Evolutionary conservation across 2,888 invertebrate genomes (phyloP), one percentile per base, ranked within the genome.

Genomic region (Cheilosia pagana): DNA sequence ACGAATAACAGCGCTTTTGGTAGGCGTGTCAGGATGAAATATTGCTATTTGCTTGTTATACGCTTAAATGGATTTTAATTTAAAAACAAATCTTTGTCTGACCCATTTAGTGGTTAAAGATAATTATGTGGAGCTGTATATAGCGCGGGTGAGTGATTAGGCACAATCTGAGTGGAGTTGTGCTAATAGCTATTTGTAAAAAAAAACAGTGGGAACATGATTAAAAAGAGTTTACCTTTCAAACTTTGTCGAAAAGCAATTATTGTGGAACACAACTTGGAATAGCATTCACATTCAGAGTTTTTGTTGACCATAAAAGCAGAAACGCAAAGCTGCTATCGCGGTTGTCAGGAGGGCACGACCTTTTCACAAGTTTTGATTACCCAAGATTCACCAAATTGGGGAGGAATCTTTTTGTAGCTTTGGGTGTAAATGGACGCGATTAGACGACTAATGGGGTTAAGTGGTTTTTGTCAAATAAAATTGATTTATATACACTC

Each of bases 11-110:
- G 55, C 71, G 48, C 57, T 65, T 76, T 67, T 68, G 63, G 59
- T 68, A n/a, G 83, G 79, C 74, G 83, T 79, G 74, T 70, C 74
- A 65, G 63, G 74, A 79, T 83, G 83, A 83, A 83, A 83, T 79
- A 78, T 83, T 74, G 53, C 53, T 78, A 83, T 78, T 83, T 83
- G 83, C 53, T 75, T 57, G 72, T 74, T 74, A 63, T 35, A 70
- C 74, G 70, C 68, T 83, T 83, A 83, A 83, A 74, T 79, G 74
- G 77, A 59, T 83, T 70, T 83, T 79, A 59, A 83, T 78, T 83
- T 57, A n/a, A 28, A 71, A 74, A 68, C 70, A 70, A 82, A 72
- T 71, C 52, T 48, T 65, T 72, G 41, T 14, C 53, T 77, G 77
- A 72, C 77, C 82, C 60, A 77, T 25, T 55, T 76, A 10, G 50